Evolutionary conservation across 2,797 vertebrate species (phyloP), one percentile per base, ranked within the genome.

Genomic region (Characodon lateralis): DNA sequence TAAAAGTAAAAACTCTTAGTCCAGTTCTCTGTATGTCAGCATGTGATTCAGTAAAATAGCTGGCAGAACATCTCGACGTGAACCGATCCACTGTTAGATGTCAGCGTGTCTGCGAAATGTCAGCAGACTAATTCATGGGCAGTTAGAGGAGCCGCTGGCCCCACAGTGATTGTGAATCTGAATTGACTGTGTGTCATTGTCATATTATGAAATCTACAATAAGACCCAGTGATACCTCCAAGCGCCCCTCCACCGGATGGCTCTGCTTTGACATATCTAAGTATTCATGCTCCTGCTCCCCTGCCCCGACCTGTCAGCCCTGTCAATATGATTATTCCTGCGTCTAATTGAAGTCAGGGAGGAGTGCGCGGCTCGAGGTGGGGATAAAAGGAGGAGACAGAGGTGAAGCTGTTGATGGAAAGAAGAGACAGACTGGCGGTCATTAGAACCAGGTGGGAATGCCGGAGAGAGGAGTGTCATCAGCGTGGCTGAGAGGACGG

Each of bases 301-400:
- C 85, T 82, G 83, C 89, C 83, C 83, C 82, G 70, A 85, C 84
- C 91, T 92, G 94, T 95, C 95, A 95, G 84, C 81, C 46, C 78
- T 92, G 91, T 94, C 94, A 90, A 89, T 90, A 87, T 85, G 89
- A 94, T 93, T 93, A 95, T 92, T 89, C 91, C 82, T 87, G 53
- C 14, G 56, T 88, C 84, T 95, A 94, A 95, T 94, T 95, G 90
- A 88, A 89, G 87, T 86, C 92, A 78, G 85, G 81, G 83, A 85
- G 70, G 78, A 81, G 59, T 77, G 80, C 61, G 72, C 76, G 79
- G 71, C 71, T 71, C 56, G 56, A 79, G 56, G 76, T 58, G 76
- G 74, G 50, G 76, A 68, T 59, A 6, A 70, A 61, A 71, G 71
- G 51, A 73, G 82, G 66, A 74, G 73, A 18, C n/a, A 77, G 50